Conservation (phyloP, 1,140 invertebrate species). For the Bombus waltoni region DNA sequence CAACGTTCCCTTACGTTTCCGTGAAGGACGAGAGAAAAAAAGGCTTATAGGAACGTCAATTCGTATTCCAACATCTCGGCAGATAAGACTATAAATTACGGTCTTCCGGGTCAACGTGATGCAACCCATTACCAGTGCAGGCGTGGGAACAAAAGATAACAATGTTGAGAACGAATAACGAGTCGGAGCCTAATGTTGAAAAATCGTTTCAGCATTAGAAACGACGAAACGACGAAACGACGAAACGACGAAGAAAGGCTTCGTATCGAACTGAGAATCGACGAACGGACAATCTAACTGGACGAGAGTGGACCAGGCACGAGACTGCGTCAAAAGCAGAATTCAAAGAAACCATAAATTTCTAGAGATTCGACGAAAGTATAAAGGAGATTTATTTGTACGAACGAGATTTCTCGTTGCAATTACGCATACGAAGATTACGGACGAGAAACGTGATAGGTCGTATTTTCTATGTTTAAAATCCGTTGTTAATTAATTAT, state of each 20-base stretch:
- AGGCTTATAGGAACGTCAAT: background rate
- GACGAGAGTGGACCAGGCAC: background rate
- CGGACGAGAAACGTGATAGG: too few relatives aligned
- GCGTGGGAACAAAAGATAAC: constrained; percentile 43
- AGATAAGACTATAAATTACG: constrained; percentile 44
- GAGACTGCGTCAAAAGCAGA: background rate
- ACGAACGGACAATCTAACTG: background rate
- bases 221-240: too few relatives aligned
- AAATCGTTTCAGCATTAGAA: constrained; percentile 9
- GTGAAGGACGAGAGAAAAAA: background rate
- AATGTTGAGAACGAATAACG: constrained; percentile 38
- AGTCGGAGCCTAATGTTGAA: background rate
- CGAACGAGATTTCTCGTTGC: background rate
- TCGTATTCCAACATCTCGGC: constrained; percentile 26
- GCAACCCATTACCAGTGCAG: constrained; percentile 10
- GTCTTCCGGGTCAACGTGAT: constrained; percentile 35
- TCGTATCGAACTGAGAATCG: background rate
- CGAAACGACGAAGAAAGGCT: background rate
- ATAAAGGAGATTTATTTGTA: background rate
- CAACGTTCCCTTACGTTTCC: background rate
- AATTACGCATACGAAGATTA: background rate
- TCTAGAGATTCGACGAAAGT: background rate
- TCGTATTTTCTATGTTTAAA: too few relatives aligned
- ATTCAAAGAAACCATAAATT: background rate
- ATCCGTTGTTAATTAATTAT: too few relatives aligned